Base-by-base conservation (phyloP, 2,113 vertebrate genomes). In the Haliaeetus leucogaster region DNA sequence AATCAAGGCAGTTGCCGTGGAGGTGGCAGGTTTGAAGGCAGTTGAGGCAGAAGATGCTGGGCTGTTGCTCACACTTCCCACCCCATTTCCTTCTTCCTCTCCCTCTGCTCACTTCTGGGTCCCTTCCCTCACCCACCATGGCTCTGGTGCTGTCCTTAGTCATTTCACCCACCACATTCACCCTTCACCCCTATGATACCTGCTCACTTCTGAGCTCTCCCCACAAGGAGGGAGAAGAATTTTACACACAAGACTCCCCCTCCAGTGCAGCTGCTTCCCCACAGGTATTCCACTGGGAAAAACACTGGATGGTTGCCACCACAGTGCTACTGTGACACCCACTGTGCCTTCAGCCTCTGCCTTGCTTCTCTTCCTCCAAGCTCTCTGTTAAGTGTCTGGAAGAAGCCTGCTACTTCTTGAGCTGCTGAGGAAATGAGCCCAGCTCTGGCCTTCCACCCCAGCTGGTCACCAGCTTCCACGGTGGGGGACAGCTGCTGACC, bases 221-320 rank as follows among this genome's bases (percentile, higher is more conserved):
- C 1, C 8, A 30, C 20, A 43, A 62, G 42, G 45, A 15, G 2
- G 15, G 15, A 82, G 2, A 7, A 58, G 16, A 10, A 42, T 63
- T 79, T 82, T 43, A 70, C 25, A 30, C 0, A 2, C n/a, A 34
- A 43, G 16, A 2, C 16, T 66, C 3, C 9, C 16, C 4, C 4
- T 47, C 36, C 2, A 3, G 45, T 26, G 25, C 59, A 73, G 32
- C 78, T 65, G 25, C n/a, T 84, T 81, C 58, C 32, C 16, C 32
- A 19, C 0, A 0, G 42, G 43, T 82, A 48, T 61, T 36, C 26
- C 0, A 0, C 34, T 48, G 50, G 42, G 53, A 61, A 73, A 70
- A 47, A 26, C 32, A 29, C 17, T 22, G 70, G 17, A 19, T 42
- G n/a, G 32, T 86, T 47, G 30, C 23, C 26, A 43, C 21, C 14